Evolutionary conservation across 2,113 vertebrate genomes (phyloP).

Genomic region (Romanogobio albipinnatus): DNA sequence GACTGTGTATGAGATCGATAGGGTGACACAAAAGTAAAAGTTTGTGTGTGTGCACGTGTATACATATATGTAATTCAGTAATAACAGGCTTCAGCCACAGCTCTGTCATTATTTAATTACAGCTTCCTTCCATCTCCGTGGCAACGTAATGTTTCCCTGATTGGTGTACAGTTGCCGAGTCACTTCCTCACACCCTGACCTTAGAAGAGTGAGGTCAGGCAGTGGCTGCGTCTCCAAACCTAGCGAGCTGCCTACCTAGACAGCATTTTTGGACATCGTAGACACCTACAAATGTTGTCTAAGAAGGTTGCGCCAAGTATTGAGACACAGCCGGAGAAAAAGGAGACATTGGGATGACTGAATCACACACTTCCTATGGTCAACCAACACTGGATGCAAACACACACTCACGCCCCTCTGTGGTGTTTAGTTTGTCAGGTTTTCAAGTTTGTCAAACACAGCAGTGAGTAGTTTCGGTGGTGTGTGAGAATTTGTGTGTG

Average conservation of each 20-base stretch:
- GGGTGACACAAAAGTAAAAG: slow-evolving; percentile 61
- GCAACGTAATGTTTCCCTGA: slow-evolving; percentile 44
- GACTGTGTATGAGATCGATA: slow-evolving; percentile 63
- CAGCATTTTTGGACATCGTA: not conserved
- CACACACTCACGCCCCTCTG: slow-evolving; percentile 38
- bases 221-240: not conserved
- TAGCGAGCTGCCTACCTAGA: not conserved
- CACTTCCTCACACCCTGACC: slow-evolving; percentile 44
- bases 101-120: slow-evolving; percentile 52
- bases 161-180: slow-evolving; percentile 44
- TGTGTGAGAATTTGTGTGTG: slow-evolving; percentile 48
- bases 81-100: slow-evolving; percentile 46
- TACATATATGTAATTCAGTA: slow-evolving; percentile 43
- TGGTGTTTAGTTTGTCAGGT: slow-evolving; percentile 45
- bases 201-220: not conserved
- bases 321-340: slow-evolving; percentile 37
- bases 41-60: slow-evolving; percentile 38
- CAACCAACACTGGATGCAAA: slow-evolving; percentile 33
- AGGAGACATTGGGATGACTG: slow-evolving; percentile 31
- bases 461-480: slow-evolving; percentile 30
- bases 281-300: not conserved
- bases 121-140: slow-evolving; percentile 45
- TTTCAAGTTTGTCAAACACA: slow-evolving; percentile 34
- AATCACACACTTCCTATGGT: slow-evolving; percentile 38
- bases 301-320: not conserved